Evolutionary conservation across 2,888 invertebrate genomes (phyloP).

Genomic region (Eupelmus urozonus): DNA sequence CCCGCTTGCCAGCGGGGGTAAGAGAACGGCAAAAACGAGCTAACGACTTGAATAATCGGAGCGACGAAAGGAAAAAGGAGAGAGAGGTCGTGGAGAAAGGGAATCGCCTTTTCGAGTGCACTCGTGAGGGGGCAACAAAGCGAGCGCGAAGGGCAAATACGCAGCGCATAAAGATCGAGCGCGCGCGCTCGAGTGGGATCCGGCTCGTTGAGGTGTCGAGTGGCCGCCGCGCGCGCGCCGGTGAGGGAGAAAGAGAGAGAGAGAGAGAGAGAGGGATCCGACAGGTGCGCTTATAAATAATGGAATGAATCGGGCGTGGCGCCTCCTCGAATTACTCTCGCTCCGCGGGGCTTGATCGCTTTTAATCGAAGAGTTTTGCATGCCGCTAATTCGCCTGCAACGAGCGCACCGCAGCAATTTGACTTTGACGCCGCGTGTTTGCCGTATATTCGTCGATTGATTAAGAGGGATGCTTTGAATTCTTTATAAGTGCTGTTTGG

Average conservation of each 20-base stretch:
- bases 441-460: too few species aligned
- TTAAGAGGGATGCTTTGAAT: too few species aligned
- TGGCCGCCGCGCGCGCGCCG: slow-evolving; percentile 18
- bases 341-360: slow-evolving; percentile 13
- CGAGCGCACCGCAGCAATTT: background rate
- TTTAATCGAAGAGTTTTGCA: slow-evolving; percentile 48
- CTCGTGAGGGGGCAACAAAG: slow-evolving; percentile 22
- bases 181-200: slow-evolving; percentile 34
- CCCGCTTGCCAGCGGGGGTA: too few species aligned
- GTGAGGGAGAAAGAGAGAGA: slow-evolving; percentile 51
- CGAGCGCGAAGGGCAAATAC: slow-evolving; percentile 49
- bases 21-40: too few species aligned
- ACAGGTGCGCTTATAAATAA: slow-evolving; percentile 60
- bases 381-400: slow-evolving; percentile 9
- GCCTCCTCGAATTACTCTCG: slow-evolving; percentile 3
- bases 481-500: too few species aligned
- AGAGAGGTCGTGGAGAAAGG: background rate
- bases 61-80: background rate
- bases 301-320: slow-evolving; percentile 54
- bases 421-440: slow-evolving; percentile 11
- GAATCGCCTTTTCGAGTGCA: slow-evolving; percentile 29
- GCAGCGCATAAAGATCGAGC: slow-evolving; percentile 46
- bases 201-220: slow-evolving; percentile 56
- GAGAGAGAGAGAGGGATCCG: slow-evolving; percentile 53
- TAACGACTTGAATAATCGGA: too few species aligned